phyloP scores from a whole-genome alignment of 1,140 invertebrate species.

The Cydia pomonella region DNA sequence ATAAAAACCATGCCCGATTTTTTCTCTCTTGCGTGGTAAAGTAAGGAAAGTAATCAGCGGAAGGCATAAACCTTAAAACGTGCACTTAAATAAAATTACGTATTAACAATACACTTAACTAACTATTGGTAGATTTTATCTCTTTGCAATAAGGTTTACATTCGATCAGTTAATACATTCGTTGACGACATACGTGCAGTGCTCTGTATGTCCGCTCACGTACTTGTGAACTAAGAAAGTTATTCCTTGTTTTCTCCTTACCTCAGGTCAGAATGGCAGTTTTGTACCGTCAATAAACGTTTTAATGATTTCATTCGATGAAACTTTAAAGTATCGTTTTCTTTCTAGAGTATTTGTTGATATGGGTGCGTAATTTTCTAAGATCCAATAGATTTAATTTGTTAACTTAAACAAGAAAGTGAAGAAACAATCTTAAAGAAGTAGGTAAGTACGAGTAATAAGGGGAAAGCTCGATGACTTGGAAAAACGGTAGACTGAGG shows the following conservation, averaged over 20 bases:
- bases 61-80: background rate
- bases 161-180: background rate
- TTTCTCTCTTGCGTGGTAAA: background rate
- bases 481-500: background rate
- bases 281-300: background rate
- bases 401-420: constrained; percentile 7
- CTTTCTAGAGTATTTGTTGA: background rate
- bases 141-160: background rate
- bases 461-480: constrained; percentile 1
- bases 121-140: background rate
- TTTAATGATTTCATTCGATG: background rate
- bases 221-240: constrained; percentile 11
- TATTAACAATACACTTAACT: background rate
- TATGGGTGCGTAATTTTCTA: background rate
- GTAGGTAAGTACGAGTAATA: background rate
- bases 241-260: constrained; percentile 17
- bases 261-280: background rate
- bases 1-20: background rate
- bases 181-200: background rate
- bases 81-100: constrained; percentile 13
- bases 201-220: background rate
- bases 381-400: background rate
- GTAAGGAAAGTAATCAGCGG: background rate
- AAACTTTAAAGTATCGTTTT: background rate
- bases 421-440: background rate